phyloP scores from a whole-genome alignment of 2,888 invertebrate species.

The Amblyteles armatorius region DNA sequence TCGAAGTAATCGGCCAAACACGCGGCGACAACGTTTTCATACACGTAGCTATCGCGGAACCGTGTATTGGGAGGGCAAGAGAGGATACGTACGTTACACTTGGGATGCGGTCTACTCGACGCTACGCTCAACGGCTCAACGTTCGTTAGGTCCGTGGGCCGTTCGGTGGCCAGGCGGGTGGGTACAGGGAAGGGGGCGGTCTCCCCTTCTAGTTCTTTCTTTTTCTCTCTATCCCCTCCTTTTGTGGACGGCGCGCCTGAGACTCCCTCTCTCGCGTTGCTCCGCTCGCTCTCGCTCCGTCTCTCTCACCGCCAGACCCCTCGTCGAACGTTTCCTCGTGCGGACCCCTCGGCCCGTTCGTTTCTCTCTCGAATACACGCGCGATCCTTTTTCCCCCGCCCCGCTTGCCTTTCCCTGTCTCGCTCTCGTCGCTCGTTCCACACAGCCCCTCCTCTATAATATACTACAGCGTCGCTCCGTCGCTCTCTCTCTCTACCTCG shows the following conservation, averaged over 20 bases:
- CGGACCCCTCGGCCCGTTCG: slow-evolving; percentile 46
- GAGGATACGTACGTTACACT: slow-evolving; percentile 75
- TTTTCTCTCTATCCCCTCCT: slow-evolving; percentile 78
- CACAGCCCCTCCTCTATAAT: slow-evolving; percentile 60
- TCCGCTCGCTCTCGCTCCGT: slow-evolving; percentile 31
- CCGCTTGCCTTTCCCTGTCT: neutral
- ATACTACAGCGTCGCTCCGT: slow-evolving; percentile 68
- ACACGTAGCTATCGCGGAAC: slow-evolving; percentile 66
- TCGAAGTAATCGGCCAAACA: slow-evolving; percentile 64
- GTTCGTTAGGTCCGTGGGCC: slow-evolving; percentile 83
- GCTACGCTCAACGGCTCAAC: slow-evolving; percentile 82
- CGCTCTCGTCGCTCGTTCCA: neutral
- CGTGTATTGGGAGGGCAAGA: slow-evolving; percentile 72
- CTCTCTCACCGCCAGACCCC: slow-evolving; percentile 36
- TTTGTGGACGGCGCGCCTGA: slow-evolving; percentile 72
- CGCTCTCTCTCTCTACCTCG: slow-evolving; percentile 59
- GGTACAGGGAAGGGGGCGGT: slow-evolving; percentile 73
- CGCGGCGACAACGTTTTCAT: slow-evolving; percentile 68
- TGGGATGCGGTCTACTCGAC: slow-evolving; percentile 82
- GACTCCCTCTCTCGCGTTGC: slow-evolving; percentile 58
- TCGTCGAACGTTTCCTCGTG: slow-evolving; percentile 63
- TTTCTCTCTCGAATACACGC: slow-evolving; percentile 55
- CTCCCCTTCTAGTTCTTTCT: slow-evolving; percentile 77
- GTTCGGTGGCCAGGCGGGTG: slow-evolving; percentile 79
- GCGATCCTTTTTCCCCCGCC: slow-evolving; percentile 59